phyloP scores from a whole-genome alignment of 2,113 vertebrate genomes.

The Pionites leucogaster region DNA sequence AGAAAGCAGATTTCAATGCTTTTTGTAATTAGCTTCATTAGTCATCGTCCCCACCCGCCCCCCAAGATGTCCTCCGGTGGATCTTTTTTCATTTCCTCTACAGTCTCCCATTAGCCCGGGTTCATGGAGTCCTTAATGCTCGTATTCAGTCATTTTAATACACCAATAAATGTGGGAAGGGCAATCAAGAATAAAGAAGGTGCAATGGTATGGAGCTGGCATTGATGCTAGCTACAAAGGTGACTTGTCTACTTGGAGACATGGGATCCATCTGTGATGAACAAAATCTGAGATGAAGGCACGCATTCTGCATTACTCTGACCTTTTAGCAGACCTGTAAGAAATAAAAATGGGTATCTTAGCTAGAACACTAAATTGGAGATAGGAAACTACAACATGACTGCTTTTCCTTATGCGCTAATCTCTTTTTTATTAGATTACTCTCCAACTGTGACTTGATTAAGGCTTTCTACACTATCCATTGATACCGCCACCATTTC shows the following conservation, averaged over 20 bases:
- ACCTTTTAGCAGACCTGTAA: conserved; percentile 96
- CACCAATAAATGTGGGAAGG: conserved; percentile 87
- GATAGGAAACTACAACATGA: conserved; percentile 69
- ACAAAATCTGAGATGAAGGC: conserved; percentile 98
- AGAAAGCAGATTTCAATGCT: conserved; percentile 88
- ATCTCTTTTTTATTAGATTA: conserved; percentile 74
- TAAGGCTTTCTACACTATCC: conserved; percentile 59
- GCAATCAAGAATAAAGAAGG: conserved; percentile 85
- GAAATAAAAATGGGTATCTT: conserved; percentile 80
- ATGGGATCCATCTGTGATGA: conserved; percentile 90
- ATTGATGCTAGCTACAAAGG: conserved; percentile 87
- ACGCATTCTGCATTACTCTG: conserved; percentile 91
- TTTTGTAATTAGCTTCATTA: conserved; percentile 89
- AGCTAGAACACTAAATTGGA: conserved; percentile 72
- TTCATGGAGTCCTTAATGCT: conserved; percentile 89
- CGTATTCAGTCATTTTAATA: conserved; percentile 88
- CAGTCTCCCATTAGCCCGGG: conserved; percentile 86
- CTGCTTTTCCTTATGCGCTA: conserved; percentile 62
- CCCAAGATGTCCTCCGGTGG: conserved; percentile 80
- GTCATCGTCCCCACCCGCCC: conserved; percentile 79
- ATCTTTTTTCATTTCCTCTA: conserved; percentile 81
- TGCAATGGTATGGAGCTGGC: conserved; percentile 85
- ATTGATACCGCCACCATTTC: conserved; percentile 30
- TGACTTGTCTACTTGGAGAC: conserved; percentile 87
- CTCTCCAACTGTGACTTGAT: conserved; percentile 72